A percentile compares a stretch with the other conserved stretches of the same genome.
These are phyloP conservation scores for Hystrix brachyura DNA, from an alignment of 2,113 vertebrate genomes.

Conservation along the genomic window DNA sequence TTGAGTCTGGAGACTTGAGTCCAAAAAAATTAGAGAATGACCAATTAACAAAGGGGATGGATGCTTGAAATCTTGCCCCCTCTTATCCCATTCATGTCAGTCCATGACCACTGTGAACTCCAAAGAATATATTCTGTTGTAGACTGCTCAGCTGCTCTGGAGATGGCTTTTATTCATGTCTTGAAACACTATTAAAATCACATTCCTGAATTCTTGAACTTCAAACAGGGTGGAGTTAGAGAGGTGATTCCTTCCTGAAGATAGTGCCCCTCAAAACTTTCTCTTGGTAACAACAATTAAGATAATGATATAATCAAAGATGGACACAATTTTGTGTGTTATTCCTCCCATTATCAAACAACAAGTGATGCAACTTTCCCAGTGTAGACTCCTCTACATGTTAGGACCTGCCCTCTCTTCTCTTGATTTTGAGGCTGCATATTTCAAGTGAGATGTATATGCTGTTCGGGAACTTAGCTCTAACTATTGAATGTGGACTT, in stretches of 20 bases:
- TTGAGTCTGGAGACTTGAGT: neutral
- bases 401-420: neutral
- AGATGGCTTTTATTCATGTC: neutral
- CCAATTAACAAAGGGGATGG: neutral
- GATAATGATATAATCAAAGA: neutral
- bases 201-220: neutral
- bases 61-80: neutral
- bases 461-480: neutral
- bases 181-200: no score
- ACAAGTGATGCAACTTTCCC: neutral
- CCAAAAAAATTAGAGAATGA: neutral
- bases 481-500: neutral
- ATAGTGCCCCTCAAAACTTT: neutral
- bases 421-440: neutral
- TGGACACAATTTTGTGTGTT: neutral
- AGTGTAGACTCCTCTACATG: rapidly evolving
- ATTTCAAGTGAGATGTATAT: neutral
- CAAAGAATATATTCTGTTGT: neutral
- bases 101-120: neutral
- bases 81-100: neutral
- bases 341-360: neutral
- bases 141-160: rapidly evolving
- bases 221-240: neutral
- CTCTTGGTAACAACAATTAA: neutral
- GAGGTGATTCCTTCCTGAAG: neutral